A percentile compares a stretch with the other conserved stretches of the same genome.
Conservation (phyloP, 2,113 vertebrate genomes). For the Psittacula cyanocephala region DNA sequence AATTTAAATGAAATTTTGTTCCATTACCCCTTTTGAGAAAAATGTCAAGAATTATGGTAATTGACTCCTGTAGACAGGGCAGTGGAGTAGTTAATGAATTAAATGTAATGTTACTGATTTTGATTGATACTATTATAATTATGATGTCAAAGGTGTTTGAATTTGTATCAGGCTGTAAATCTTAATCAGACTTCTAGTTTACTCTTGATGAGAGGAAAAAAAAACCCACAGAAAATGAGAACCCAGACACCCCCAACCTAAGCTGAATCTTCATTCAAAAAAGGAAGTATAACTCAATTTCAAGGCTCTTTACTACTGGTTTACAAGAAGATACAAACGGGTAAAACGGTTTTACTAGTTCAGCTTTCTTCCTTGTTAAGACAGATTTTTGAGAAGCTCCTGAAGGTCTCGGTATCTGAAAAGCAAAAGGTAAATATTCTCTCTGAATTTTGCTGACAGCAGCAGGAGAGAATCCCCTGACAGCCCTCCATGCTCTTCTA, state of each 20-base stretch:
- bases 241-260: background rate
- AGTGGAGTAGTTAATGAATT: background rate
- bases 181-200: background rate
- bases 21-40: background rate
- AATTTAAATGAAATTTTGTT: background rate
- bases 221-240: background rate
- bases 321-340: background rate
- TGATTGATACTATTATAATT: constrained; percentile 28
- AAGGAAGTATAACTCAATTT: background rate
- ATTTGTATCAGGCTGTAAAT: background rate
- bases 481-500: background rate
- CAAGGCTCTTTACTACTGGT: background rate
- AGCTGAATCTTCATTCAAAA: background rate
- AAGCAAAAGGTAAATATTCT: background rate
- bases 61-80: background rate
- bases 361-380: background rate
- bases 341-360: background rate
- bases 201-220: background rate
- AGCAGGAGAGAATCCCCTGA: background rate
- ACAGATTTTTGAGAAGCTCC: background rate
- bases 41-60: background rate
- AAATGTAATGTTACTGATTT: background rate
- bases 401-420: background rate
- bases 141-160: background rate
- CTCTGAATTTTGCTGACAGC: background rate